Evolutionary conservation across 2,113 vertebrate genomes (phyloP), one percentile per base, ranked within the genome.

Genomic region (Ariopsis seemanni): DNA sequence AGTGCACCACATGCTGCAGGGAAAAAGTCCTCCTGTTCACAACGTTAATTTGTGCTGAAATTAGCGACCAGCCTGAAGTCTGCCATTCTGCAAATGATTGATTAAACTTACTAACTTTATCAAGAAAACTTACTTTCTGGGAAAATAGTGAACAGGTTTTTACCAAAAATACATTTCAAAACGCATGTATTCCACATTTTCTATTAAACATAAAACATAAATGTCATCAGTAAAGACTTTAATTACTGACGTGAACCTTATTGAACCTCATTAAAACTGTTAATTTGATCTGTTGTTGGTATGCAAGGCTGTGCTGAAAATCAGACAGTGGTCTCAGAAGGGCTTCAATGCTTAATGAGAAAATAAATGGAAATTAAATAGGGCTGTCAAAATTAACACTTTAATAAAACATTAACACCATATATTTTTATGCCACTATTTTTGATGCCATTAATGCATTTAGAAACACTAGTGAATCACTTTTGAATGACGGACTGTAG

Each of bases 1-100:
- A 92, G 91, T 92, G 93, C 88, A 92, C 93, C 94, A 94, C 94
- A 94, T 94, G 94, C 94, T 94, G 93, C 89, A 25, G 88, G 90
- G 93, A 93, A 92, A 92, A 92, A 91, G 82, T 93, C 93, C 93
- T 92, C 94, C 92, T 95, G 93, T 93, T 94, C 93, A 65, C 88
- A 85, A 78, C 84, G 90, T 93, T 93, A 90, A 94, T 93, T 93
- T 94, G 92, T 91, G 93, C 92, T 90, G 92, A 92, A 94, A 94
- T 92, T 89, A 92, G 87, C 88, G 88, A 67, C 85, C 90, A 90
- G 92, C 87, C 89, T 90, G 87, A 93, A 92, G 91, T 89, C 85
- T 92, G 90, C 80, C 90, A 84, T 87, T 85, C 89, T 74, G 74
- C 85, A 89, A 90, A 91, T 91, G 83, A 91, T 87, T 90, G 90